Evolutionary conservation across 2,888 invertebrate genomes (phyloP).

Genomic region (Leucophenga montana): DNA sequence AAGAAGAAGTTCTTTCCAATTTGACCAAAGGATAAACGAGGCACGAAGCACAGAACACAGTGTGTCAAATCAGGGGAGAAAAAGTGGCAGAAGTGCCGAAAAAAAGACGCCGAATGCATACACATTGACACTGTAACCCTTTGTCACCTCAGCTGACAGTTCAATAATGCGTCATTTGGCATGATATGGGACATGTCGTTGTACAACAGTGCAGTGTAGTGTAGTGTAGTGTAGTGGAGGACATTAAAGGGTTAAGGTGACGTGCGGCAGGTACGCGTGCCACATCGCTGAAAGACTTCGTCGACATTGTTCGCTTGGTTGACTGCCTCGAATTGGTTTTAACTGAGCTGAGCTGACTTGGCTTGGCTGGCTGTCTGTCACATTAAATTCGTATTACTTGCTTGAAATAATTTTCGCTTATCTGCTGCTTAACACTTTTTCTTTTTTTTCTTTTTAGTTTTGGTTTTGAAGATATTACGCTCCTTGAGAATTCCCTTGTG

Average conservation of each 20-base stretch:
- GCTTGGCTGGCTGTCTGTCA: slow-evolving; percentile 57
- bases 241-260: slow-evolving; percentile 41
- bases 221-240: not conserved
- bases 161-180: slow-evolving; percentile 65
- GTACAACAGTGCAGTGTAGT: slow-evolving; percentile 15
- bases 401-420: slow-evolving; percentile 62
- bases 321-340: slow-evolving; percentile 4
- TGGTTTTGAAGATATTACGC: not conserved
- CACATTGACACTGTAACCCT: slow-evolving; percentile 61
- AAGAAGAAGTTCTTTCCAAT: slow-evolving; percentile 25
- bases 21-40: slow-evolving; percentile 20
- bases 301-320: slow-evolving; percentile 32
- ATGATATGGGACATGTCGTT: slow-evolving; percentile 32
- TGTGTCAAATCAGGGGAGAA: slow-evolving; percentile 16
- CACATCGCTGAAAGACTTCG: slow-evolving; percentile 28
- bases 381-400: slow-evolving; percentile 65
- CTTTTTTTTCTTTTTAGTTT: not conserved
- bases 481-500: not conserved
- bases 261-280: slow-evolving; percentile 36
- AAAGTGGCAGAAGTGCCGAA: slow-evolving; percentile 39
- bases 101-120: slow-evolving; percentile 22
- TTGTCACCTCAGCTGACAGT: slow-evolving; percentile 66
- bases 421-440: slow-evolving; percentile 43
- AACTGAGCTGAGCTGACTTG: slow-evolving; percentile 25
- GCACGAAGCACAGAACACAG: not conserved